Conservation (phyloP, 1,140 invertebrate species). For the Drosophila melanogaster region Release_6_plus_ISO1_MT NC_004354.4:7684501-7685000, state of each 20-base stretch:
- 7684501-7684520: constrained; percentile 48
- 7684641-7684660: constrained; percentile 80
- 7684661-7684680: constrained; percentile 24
- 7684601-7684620: constrained; percentile 12
- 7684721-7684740: background rate
- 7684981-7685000: constrained; percentile 16
- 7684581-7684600: constrained; percentile 27
- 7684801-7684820: constrained; percentile 51
- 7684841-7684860: constrained; percentile 73
- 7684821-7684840: constrained; percentile 71
- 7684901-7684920: constrained; percentile 18
- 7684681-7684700: background rate
- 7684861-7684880: constrained; percentile 17
- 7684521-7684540: constrained; percentile 29
- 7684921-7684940: constrained; percentile 23
- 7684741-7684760: constrained; percentile 30
- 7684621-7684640: constrained; percentile 70
- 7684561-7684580: constrained; percentile 35
- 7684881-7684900: constrained; percentile 25
- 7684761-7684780: constrained; percentile 26
- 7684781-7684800: constrained; percentile 70
- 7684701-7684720: background rate
- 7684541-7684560: constrained; percentile 45
- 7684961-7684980: constrained; percentile 36
- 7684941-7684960: constrained; percentile 16